Evolutionary conservation across 1,140 invertebrate genomes (phyloP).

Genomic region (Argopecten irradians): DNA sequence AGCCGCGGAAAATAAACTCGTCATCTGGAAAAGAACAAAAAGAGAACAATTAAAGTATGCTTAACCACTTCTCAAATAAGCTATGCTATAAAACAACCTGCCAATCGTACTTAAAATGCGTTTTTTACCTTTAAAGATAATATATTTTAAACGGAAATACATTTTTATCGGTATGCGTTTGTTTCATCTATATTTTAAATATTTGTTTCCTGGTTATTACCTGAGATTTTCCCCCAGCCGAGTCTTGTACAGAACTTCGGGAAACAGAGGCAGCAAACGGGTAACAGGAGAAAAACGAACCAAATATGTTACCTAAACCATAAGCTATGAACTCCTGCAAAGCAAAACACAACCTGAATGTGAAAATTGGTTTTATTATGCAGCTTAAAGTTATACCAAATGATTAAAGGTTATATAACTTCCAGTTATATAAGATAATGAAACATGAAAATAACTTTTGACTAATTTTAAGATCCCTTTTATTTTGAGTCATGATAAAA

Average conservation of each 20-base stretch:
- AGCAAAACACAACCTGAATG: neutral
- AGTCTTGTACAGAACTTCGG: slow-evolving; percentile 77
- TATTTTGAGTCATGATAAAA: neutral
- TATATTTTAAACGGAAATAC: neutral
- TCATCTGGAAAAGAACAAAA: slow-evolving; percentile 57
- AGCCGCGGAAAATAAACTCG: slow-evolving; percentile 67
- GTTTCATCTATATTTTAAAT: neutral
- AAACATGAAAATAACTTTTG: neutral
- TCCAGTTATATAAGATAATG: neutral
- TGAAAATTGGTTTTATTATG: neutral
- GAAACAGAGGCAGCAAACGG: slow-evolving; percentile 80
- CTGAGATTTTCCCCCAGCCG: slow-evolving; percentile 78
- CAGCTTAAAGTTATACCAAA: neutral
- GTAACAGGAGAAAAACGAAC: slow-evolving; percentile 76
- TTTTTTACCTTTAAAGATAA: too few species aligned
- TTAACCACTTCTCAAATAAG: neutral
- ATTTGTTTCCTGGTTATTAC: too few species aligned
- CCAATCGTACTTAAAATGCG: neutral
- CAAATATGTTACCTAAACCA: slow-evolving; percentile 68
- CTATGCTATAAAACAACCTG: neutral
- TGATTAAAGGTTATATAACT: neutral
- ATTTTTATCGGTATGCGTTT: neutral
- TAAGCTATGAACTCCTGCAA: slow-evolving; percentile 71
- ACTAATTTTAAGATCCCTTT: neutral
- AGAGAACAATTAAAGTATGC: neutral